These are phyloP conservation scores for Steinernema hermaphroditum DNA, from an alignment of 2,888 invertebrate genomes.

Conservation along the genomic window DNA sequence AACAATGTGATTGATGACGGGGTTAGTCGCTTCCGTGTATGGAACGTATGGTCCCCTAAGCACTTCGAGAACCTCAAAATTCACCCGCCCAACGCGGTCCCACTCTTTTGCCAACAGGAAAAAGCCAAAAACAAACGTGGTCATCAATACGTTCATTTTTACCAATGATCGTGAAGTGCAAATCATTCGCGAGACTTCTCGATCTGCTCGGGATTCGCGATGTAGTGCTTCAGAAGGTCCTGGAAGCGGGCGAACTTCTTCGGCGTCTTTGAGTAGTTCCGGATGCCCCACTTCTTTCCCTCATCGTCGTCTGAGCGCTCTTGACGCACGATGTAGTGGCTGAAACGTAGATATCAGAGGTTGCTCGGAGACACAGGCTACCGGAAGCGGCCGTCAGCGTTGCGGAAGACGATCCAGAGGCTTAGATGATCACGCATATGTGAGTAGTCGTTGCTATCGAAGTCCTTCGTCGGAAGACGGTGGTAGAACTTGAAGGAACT, in stretches of 20 bases:
- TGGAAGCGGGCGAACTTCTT: conserved; percentile 8
- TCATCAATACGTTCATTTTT: no score
- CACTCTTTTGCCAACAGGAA: background rate
- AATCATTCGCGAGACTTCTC: background rate
- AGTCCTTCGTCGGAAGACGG: background rate
- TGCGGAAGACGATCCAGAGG: conserved; percentile 14
- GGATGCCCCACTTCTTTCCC: background rate
- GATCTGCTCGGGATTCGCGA: background rate
- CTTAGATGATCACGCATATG: background rate
- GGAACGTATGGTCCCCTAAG: no score
- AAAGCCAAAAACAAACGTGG: background rate
- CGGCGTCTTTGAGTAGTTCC: background rate
- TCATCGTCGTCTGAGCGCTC: background rate
- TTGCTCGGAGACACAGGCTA: background rate
- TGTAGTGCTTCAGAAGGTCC: conserved; percentile 11
- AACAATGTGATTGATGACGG: background rate
- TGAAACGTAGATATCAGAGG: background rate
- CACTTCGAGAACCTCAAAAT: background rate
- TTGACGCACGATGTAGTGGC: conserved; percentile 17
- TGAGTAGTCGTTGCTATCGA: conserved; percentile 2
- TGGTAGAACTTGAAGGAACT: background rate
- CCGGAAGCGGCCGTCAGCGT: background rate
- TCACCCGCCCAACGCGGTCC: background rate
- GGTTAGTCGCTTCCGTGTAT: no score
- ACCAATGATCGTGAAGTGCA: no score